phyloP scores from a whole-genome alignment of 2,888 invertebrate genomes.

The Sepioteuthis lessoniana region DNA sequence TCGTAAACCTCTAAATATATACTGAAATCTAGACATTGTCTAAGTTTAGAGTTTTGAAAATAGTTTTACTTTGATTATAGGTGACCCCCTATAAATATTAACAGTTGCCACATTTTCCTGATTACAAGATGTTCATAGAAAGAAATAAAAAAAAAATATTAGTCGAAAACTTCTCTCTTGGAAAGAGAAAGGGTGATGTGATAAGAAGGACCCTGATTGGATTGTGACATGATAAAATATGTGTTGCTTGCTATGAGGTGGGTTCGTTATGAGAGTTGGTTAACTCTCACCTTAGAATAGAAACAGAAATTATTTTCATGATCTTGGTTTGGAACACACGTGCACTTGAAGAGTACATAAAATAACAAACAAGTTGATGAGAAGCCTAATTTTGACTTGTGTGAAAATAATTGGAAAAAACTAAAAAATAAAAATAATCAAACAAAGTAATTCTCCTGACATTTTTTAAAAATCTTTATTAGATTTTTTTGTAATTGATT shows the following conservation, averaged over 20 bases:
- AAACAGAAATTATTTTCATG: neutral
- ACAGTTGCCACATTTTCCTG: too few relatives aligned
- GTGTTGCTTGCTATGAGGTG: neutral
- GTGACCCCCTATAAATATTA: too few relatives aligned
- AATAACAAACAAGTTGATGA: neutral
- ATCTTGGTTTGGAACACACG: neutral
- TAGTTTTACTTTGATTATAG: neutral
- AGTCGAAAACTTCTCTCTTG: too few relatives aligned
- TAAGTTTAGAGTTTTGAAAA: neutral
- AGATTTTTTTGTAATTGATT: too few relatives aligned
- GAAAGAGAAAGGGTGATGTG: neutral
- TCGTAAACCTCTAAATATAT: too few relatives aligned
- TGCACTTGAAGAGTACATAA: neutral
- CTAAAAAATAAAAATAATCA: neutral
- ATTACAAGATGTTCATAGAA: too few relatives aligned
- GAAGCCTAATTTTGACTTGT: neutral
- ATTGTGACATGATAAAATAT: neutral
- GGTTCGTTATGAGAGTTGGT: neutral
- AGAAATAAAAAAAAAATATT: too few relatives aligned
- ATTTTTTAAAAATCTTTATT: too few relatives aligned
- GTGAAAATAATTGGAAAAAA: neutral
- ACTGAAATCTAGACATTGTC: too few relatives aligned
- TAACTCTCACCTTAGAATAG: neutral
- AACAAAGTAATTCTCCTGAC: neutral
- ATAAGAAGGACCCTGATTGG: neutral